phyloP scores from a whole-genome alignment of 2,113 vertebrate species.

The Xiphias gladius region DNA sequence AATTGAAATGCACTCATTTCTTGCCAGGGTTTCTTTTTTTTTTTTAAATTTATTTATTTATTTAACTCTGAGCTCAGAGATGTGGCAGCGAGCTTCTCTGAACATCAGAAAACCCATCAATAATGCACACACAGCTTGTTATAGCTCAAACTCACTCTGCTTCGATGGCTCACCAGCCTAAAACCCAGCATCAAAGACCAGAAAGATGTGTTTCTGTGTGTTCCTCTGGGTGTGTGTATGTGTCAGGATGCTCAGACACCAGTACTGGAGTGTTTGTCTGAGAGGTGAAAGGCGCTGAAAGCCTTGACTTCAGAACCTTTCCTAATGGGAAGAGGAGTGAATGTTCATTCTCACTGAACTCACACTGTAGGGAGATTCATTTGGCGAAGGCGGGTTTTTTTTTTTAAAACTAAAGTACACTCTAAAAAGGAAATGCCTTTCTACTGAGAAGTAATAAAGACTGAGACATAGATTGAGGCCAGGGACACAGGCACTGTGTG shows the following conservation, averaged over 20 bases:
- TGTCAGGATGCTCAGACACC: slow-evolving; percentile 11
- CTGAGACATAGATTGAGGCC: slow-evolving; percentile 16
- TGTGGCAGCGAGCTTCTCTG: slow-evolving; percentile 64
- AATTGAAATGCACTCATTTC: slow-evolving; percentile 35
- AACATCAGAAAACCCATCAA: slow-evolving; percentile 73
- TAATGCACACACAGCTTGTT: slow-evolving; percentile 81
- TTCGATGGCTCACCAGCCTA: slow-evolving; percentile 67
- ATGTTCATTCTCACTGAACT: slow-evolving; percentile 33
- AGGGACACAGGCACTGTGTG: slow-evolving; percentile 30
- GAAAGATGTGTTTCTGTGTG: slow-evolving; percentile 26
- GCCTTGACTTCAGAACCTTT: slow-evolving; percentile 57
- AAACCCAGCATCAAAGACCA: slow-evolving; percentile 70
- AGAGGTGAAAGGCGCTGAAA: slow-evolving; percentile 49
- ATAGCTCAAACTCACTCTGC: slow-evolving; percentile 72
- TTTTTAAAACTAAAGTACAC: slow-evolving; percentile 32
- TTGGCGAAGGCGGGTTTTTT: slow-evolving; percentile 8
- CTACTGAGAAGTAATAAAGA: slow-evolving; percentile 11
- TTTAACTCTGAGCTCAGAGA: slow-evolving; percentile 35
- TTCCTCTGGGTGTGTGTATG: slow-evolving; percentile 23
- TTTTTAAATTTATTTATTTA: not conserved
- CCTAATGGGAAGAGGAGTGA: slow-evolving; percentile 45
- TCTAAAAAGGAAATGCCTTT: slow-evolving; percentile 18
- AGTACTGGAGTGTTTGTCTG: slow-evolving; percentile 35
- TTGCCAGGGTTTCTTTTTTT: not conserved
- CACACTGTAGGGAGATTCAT: slow-evolving; percentile 23